Base-by-base conservation (phyloP, 1,140 invertebrate species). In the Tribolium madens region DNA sequence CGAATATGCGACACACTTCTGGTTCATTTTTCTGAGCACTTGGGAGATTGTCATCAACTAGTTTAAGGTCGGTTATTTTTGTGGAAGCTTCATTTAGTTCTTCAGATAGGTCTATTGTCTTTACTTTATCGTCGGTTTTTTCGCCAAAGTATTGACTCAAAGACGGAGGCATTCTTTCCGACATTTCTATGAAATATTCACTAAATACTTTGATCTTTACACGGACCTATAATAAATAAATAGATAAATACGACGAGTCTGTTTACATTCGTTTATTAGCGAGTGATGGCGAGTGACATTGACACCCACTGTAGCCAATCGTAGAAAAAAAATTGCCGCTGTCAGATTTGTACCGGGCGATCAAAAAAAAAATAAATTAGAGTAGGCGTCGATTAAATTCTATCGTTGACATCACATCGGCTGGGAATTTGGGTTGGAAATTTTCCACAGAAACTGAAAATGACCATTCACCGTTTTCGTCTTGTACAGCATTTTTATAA, bases 1-100 rank as follows among this genome's bases (percentile, higher is more conserved):
- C 80, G 80, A 87, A 88, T 70, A 88, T 81, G 81, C 85, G 83
- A 79, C 87, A 88, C 2, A 87, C 85, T 69, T 86, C 84, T 18
- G 87, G 86, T 76, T 88, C 86, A 68, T 84, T 84, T 78, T 84
- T 83, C 4, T 76, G 73, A 60, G 57, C 36, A 69, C 33, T 69
- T 68, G 74, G 68, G 14, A 75, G 47, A 52, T 79, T 78, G 36
- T 81, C 80, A 15, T 79, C n/a, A n/a, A n/a, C 80, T 47, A 84
- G 50, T 78, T 81, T 80, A 26, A 83, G 53, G 46, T 57, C 80
- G 33, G 60, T 78, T 57, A 84, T 76, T 76, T 80, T 78, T 33
- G 77, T 78, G 13, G 74, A 75, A n/a, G 82, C 70, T 42, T 84
- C 82, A 5, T 46, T 70, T 14, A 84, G 18, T 64, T 79, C 78